A percentile compares a stretch with the other conserved stretches of the same genome.
phyloP scores from a whole-genome alignment of 2,888 invertebrate genomes.

The Adelphocoris suturalis region DNA sequence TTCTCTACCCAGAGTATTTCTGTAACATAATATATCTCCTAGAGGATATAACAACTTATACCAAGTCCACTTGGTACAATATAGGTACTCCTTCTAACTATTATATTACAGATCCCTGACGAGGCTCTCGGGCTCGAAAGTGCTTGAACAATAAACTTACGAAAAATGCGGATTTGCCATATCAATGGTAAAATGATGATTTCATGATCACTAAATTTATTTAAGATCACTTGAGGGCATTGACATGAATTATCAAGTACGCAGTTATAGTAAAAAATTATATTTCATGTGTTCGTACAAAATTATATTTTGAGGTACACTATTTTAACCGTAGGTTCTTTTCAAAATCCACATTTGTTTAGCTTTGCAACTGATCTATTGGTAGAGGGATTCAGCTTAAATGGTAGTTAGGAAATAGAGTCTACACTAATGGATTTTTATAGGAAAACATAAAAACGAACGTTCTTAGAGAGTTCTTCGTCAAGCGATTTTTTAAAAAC shows the following conservation, averaged over 20 bases:
- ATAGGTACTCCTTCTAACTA: too few relatives aligned
- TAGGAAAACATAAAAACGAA: neutral
- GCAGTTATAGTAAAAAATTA: conserved; percentile 16
- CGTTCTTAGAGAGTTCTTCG: conserved; percentile 7
- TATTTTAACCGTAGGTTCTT: conserved; percentile 20
- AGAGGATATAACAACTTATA: too few relatives aligned
- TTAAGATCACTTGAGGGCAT: neutral
- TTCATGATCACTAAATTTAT: too few relatives aligned
- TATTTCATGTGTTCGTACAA: conserved; percentile 35
- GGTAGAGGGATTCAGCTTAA: neutral
- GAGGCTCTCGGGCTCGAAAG: too few relatives aligned
- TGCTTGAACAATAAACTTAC: too few relatives aligned
- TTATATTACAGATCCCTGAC: too few relatives aligned
- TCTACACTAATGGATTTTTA: neutral
- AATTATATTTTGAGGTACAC: conserved; percentile 36
- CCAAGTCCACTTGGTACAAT: too few relatives aligned
- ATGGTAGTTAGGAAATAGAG: neutral
- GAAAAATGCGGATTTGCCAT: too few relatives aligned
- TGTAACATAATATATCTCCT: too few relatives aligned
- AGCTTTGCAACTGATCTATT: neutral
- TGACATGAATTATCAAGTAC: neutral
- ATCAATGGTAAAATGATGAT: too few relatives aligned
- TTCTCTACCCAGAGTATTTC: too few relatives aligned
- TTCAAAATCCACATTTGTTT: neutral
- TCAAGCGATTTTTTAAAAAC: conserved; percentile 1